Conservation (phyloP, 1,140 invertebrate species). For the Hirudo medicinalis region DNA sequence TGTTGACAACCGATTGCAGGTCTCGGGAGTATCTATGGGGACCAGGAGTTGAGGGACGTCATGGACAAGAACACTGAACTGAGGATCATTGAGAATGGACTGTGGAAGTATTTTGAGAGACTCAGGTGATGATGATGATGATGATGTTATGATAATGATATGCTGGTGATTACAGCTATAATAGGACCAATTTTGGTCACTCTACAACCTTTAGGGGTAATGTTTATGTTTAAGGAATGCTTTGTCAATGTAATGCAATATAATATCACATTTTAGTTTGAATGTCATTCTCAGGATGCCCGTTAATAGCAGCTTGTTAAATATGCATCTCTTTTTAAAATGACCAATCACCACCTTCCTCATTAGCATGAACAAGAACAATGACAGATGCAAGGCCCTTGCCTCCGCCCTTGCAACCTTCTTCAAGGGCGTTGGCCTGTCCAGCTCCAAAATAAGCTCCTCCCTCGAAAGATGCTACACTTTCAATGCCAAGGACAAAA, state of each 20-base stretch:
- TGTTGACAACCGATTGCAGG: slow-evolving; percentile 50
- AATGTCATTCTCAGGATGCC: background rate
- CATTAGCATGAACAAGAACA: slow-evolving; percentile 54
- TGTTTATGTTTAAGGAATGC: too few species aligned
- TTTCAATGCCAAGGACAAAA: slow-evolving; percentile 71
- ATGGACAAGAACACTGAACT: slow-evolving; percentile 66
- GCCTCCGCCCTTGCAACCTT: slow-evolving; percentile 66
- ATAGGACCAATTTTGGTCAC: too few species aligned
- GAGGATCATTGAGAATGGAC: slow-evolving; percentile 57
- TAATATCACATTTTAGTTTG: too few species aligned
- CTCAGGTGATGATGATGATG: slow-evolving; percentile 48
- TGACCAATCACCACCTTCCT: background rate
- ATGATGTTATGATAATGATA: background rate
- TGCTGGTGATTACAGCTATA: too few species aligned
- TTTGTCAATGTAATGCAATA: slow-evolving; percentile 4
- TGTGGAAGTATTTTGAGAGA: slow-evolving; percentile 58
- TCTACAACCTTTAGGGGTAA: too few species aligned
- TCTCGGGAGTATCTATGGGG: slow-evolving; percentile 75
- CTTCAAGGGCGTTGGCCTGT: slow-evolving; percentile 57
- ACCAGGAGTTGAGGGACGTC: slow-evolving; percentile 61
- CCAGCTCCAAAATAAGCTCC: slow-evolving; percentile 36
- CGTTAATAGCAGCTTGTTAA: background rate
- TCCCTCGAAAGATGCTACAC: slow-evolving; percentile 56
- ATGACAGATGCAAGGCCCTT: slow-evolving; percentile 54
- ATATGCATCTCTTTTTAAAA: background rate